A percentile compares a stretch with the other conserved stretches of the same genome.
Evolutionary conservation across 2,113 vertebrate genomes (phyloP).

Genomic region (Odobenus rosmarus): DNA sequence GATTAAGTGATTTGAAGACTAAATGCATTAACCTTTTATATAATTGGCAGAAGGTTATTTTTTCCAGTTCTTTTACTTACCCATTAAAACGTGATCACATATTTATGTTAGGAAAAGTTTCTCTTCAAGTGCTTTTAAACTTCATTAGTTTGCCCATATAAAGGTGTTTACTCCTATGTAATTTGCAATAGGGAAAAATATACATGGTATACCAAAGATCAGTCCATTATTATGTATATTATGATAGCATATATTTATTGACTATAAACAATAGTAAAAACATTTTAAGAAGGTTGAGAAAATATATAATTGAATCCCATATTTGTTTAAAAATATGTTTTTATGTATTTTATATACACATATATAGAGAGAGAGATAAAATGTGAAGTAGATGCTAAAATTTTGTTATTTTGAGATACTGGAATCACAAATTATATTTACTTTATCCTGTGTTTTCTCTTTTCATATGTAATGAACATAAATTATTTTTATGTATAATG

Average conservation of each 20-base stretch:
- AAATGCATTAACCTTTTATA: not conserved
- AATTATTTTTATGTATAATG: not conserved
- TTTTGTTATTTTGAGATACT: not conserved
- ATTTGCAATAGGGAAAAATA: not conserved
- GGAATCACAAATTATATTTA: not conserved
- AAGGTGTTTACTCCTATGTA: not conserved
- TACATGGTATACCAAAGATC: not conserved
- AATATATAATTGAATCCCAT: not conserved
- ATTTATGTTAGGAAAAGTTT: not conserved
- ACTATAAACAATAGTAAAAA: not conserved
- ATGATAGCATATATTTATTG: not conserved
- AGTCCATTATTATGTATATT: not conserved
- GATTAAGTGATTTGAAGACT: constrained; percentile 19
- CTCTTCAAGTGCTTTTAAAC: not conserved
- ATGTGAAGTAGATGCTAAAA: not conserved
- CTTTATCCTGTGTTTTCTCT: not conserved
- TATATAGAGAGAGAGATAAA: not conserved
- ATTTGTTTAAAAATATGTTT: constrained; percentile 23
- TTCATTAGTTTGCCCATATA: not conserved
- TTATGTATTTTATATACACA: not conserved
- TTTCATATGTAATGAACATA: not conserved
- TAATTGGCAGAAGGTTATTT: not conserved
- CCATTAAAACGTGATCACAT: not conserved
- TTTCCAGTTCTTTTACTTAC: not conserved
- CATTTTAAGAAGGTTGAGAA: not conserved